Base-by-base conservation (phyloP, 2,888 invertebrate species). In the Phengaris alcon region DNA sequence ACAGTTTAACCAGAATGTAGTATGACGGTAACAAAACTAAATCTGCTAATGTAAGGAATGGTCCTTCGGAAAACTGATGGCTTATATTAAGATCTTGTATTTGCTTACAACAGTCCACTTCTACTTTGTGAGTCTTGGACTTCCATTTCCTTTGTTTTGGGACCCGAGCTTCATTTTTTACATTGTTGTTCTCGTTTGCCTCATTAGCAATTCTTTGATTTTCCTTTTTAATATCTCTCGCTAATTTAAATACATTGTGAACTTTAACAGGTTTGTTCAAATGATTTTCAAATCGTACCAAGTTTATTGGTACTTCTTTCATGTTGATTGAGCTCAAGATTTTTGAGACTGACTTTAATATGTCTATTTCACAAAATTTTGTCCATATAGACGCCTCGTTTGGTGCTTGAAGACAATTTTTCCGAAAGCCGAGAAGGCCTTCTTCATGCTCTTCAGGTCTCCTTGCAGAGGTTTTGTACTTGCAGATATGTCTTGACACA, bases 371-470 rank as follows among this genome's bases (percentile, higher is more conserved):
- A 93, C 98, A 98, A 86, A 98, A 98, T 83, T 96, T 96, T 0
- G 98, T 98, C 98, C 98, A 98, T 59, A 97, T 93, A 9, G 98
- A 97, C 9, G 95, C 94, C 89, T 98, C 98, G 48, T 97, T 96
- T 75, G 97, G 97, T 2, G 97, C 96, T 82, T 97, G 94, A 13
- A 98, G 90, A 83, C 97, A 97, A 75, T 96, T 95, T 78, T 95
- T 95, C 77, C 97, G 95, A 83, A 97, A 98, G 0, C 98, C 97
- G 13, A 98, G 90, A 68, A 97, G 87, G 35, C 93, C 89, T 74
- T 93, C 91, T 69, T 91, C 91, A 74, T 90, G 89, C 79, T 91
- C 92, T 44, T 83, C 80, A 3, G 76, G 12, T 64, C 83, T 81
- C 7, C 75, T 79, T 0, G 78, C 59, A 10, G 79, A 75, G 8